phyloP scores from a whole-genome alignment of 2,888 invertebrate genomes.

The Synanthedon vespiformis region DNA sequence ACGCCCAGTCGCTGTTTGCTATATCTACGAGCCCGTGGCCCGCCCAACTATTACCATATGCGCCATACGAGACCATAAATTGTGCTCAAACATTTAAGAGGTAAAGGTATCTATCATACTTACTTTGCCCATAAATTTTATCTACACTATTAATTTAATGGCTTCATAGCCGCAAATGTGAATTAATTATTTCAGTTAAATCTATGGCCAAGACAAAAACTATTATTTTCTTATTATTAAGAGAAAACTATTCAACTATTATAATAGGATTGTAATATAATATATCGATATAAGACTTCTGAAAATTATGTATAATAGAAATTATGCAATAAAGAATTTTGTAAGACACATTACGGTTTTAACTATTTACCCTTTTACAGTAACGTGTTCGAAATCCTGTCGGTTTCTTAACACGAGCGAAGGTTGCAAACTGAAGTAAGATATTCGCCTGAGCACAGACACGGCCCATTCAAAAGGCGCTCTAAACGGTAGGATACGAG shows the following conservation, averaged over 20 bases:
- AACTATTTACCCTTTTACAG: too few relatives aligned
- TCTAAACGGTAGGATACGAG: constrained; percentile 62
- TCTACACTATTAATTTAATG: background rate
- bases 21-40: constrained; percentile 36
- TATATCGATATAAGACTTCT: too few relatives aligned
- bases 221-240: too few relatives aligned
- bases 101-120: background rate
- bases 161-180: too few relatives aligned
- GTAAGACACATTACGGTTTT: too few relatives aligned
- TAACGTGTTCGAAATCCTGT: constrained; percentile 11
- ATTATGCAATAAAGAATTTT: too few relatives aligned
- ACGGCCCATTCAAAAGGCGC: constrained; percentile 60
- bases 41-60: constrained; percentile 42
- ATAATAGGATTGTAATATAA: too few relatives aligned
- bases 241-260: too few relatives aligned
- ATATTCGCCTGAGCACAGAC: constrained; percentile 50
- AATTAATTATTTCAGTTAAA: too few relatives aligned
- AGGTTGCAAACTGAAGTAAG: constrained; percentile 34
- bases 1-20: constrained; percentile 42
- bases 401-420: constrained; percentile 25
- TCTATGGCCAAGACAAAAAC: too few relatives aligned
- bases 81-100: constrained; percentile 22
- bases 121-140: background rate
- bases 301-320: too few relatives aligned
- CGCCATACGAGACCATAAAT: constrained; percentile 29